Base-by-base conservation (phyloP, 64 coral and sea anemone species). In the Dendronephthya gigantea region DNA sequence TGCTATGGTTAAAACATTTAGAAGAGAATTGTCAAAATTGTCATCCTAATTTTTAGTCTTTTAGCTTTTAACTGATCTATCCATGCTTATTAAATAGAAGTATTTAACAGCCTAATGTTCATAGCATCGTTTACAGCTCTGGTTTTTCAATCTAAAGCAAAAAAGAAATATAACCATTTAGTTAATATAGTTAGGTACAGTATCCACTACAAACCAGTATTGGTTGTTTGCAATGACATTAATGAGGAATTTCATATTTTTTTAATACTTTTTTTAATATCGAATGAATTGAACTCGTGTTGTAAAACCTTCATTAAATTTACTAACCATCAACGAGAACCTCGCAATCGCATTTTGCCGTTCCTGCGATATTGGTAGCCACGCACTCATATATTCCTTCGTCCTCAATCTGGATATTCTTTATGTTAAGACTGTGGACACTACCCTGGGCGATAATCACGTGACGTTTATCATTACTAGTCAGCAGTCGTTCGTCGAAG, bases 321-420 rank as follows among this genome's bases (percentile, higher is more conserved):
- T 2, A 62, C 72, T 79, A 36, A 79, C 72, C 72, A 29, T 79
- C 29, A 16, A 79, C 72, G 9, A 79, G 29, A 79, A 79, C 28
- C 72, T 79, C 72, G 36, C 72, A 79, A 33, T 79, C 72, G 17
- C 72, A 79, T 34, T 34, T 39, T 1, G 36, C 72, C 72, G 72
- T 33, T 34, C 72, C 72, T 2, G 29, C 72, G 7, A 39, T 2
- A 39, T 79, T 79, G 25, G 72, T 79, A 33, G 72, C 72, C 11
- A 34, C 72, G 17, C 72, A 79, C 17, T 79, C 72, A 34, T 79
- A 79, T 28, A 79, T 79, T 34, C 72, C 72, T 39, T 79, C 72
- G 29, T 79, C 27, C 15, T 79, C 72, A 6, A 79, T 10, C 37
- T 79, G 72, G 14, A 79, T 19, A 39, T 79, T 79, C 72, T 35